Evolutionary conservation across 2,797 vertebrate genomes (phyloP), one percentile per base, ranked within the genome.

Genomic region (Gymnothorax javanicus): DNA sequence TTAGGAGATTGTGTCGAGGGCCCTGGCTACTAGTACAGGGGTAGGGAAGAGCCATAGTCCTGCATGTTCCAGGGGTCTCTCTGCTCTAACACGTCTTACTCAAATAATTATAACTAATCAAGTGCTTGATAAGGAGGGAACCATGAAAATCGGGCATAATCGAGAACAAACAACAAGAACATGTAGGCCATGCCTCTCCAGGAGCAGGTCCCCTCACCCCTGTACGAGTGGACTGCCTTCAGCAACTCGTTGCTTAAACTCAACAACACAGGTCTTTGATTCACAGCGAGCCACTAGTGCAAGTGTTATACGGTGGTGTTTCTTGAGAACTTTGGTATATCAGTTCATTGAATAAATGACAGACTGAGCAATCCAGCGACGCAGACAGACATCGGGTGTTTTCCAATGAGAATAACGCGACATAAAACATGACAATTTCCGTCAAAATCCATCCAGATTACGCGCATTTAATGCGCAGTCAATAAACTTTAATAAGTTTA

Each of bases 21-120:
- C 89, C 95, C 92, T 94, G 83, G 5, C 60, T 94, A 94, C 90
- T 90, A 94, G 94, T 93, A 43, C 33, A 43, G 33, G 33, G 33
- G 33, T 43, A 43, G 33, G 2, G 33, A 43, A 43, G 33, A 43
- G 33, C 33, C 33, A 43, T 43, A 43, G 33, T 43, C 33, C 33
- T 43, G 33, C 33, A 43, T 43, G 33, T 43, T 43, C 33, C 33
- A 43, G 33, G 33, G 33, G 33, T 43, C 33, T 43, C 33, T 43
- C 33, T 43, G 33, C 33, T 43, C 33, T 43, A 1, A 43, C 33
- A 43, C 33, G 33, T 43, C 33, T 43, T 1, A 43, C 33, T 43
- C 33, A 43, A 43, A 43, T 43, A 43, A 43, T 43, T 43, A 43
- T 43, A 43, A 43, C 33, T 43, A 43, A 43, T 43, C 33, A 43